Evolutionary conservation across 2,797 vertebrate species (phyloP).

Genomic region (Acipenser ruthenus): DNA sequence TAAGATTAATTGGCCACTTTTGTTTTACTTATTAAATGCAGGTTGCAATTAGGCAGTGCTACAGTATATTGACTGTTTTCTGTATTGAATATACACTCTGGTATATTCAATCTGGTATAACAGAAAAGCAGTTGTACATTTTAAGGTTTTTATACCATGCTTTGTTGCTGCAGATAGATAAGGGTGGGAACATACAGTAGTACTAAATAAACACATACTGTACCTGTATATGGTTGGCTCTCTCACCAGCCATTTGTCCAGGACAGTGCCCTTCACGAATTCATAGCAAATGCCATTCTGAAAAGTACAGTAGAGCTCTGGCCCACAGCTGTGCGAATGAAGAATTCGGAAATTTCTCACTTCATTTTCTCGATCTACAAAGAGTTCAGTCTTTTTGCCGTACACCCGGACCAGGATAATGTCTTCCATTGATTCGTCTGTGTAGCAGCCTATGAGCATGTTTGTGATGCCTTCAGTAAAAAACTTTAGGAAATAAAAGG

Average conservation of each 20-base stretch:
- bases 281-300: conserved; percentile 69
- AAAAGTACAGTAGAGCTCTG: conserved; percentile 66
- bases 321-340: conserved; percentile 52
- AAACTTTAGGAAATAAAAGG: conserved; percentile 30
- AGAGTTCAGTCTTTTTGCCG: conserved; percentile 62
- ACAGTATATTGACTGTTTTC: too few species aligned
- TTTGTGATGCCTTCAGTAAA: conserved; percentile 72
- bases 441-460: conserved; percentile 58
- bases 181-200: too few species aligned
- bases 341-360: conserved; percentile 57
- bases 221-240: conserved; percentile 62
- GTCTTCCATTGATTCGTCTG: conserved; percentile 44
- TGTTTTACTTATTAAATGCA: too few species aligned
- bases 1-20: too few species aligned
- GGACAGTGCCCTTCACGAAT: conserved; percentile 51
- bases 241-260: conserved; percentile 53
- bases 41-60: too few species aligned
- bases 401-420: conserved; percentile 60
- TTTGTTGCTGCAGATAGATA: too few species aligned
- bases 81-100: too few species aligned
- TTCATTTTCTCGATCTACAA: conserved; percentile 52
- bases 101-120: too few species aligned
- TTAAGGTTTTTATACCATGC: too few species aligned
- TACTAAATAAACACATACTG: too few species aligned
- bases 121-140: too few species aligned